Evolutionary conservation across 1,140 invertebrate genomes (phyloP).

Genomic region (Tetramorium simillimum): DNA sequence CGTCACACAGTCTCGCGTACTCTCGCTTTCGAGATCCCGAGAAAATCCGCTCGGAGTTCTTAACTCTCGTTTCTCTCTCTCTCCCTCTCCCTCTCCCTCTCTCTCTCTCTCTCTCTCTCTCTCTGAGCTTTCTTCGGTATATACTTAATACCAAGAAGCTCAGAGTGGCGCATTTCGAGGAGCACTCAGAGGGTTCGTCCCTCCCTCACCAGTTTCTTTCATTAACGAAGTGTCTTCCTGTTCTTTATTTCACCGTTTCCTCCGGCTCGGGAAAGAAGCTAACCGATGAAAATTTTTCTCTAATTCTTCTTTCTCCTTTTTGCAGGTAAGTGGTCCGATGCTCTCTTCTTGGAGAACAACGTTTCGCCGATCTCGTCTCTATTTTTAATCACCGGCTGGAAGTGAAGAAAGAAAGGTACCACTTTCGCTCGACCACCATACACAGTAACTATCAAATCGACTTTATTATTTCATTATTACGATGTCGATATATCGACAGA

Average conservation of each 20-base stretch:
- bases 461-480: not conserved
- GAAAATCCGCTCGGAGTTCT: slow-evolving; percentile 45
- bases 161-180: slow-evolving; percentile 30
- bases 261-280: slow-evolving; percentile 34
- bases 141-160: slow-evolving; percentile 55
- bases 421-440: slow-evolving; percentile 6
- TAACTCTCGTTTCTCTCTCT: not conserved
- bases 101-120: not conserved
- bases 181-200: slow-evolving; percentile 44
- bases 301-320: slow-evolving; percentile 21
- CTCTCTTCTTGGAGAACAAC: slow-evolving; percentile 40
- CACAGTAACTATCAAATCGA: not conserved
- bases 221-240: slow-evolving; percentile 59
- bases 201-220: slow-evolving; percentile 42
- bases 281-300: slow-evolving; percentile 58
- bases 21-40: slow-evolving; percentile 30
- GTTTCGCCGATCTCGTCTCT: not conserved
- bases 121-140: slow-evolving; percentile 5
- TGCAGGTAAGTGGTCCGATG: slow-evolving; percentile 52
- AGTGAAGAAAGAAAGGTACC: not conserved
- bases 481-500: not conserved
- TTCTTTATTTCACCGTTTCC: slow-evolving; percentile 54
- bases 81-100: not conserved
- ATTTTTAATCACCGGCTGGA: slow-evolving; percentile 30
- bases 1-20: not conserved